Conservation (phyloP, 2,888 invertebrate genomes). For the Branchipolynoe longqiensis region DNA sequence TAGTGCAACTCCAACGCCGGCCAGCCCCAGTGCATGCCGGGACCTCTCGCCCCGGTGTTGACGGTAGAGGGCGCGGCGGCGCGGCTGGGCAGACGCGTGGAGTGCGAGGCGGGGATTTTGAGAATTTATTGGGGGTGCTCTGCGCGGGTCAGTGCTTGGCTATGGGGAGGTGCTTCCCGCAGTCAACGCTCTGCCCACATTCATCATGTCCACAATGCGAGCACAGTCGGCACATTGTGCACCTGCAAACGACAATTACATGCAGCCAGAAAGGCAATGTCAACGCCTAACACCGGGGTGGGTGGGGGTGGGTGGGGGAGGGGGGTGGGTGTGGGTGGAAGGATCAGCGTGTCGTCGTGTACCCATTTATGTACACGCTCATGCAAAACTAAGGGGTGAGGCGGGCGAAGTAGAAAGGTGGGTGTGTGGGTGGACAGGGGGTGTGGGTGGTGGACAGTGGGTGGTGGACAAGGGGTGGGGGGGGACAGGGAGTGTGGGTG, state of each 20-base stretch:
- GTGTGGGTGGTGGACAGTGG: too few species aligned
- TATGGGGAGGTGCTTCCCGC: background rate
- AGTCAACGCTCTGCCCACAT: conserved; percentile 39
- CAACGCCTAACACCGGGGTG: background rate
- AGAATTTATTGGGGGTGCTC: conserved; percentile 8
- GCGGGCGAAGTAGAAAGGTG: too few species aligned
- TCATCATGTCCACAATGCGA: conserved; percentile 3
- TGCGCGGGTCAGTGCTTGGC: conserved; percentile 25
- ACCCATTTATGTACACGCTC: conserved; percentile 7
- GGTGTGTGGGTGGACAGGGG: too few species aligned
- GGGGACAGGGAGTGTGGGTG: too few species aligned
- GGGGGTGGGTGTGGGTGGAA: background rate
- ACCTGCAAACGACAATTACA: conserved; percentile 42
- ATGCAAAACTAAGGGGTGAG: too few species aligned
- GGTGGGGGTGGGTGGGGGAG: background rate
- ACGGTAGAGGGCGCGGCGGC: background rate
- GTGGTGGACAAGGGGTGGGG: too few species aligned
- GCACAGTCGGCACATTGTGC: conserved; percentile 20
- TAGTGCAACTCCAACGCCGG: too few species aligned
- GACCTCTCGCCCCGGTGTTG: too few species aligned
- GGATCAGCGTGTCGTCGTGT: background rate
- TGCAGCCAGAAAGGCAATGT: conserved; percentile 39
- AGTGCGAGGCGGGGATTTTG: background rate
- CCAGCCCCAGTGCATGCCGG: too few species aligned
- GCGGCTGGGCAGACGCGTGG: conserved; percentile 1